A percentile compares a stretch with the other conserved stretches of the same genome.
phyloP scores from a whole-genome alignment of 2,113 vertebrate genomes.

The Mixornis gularis region DNA sequence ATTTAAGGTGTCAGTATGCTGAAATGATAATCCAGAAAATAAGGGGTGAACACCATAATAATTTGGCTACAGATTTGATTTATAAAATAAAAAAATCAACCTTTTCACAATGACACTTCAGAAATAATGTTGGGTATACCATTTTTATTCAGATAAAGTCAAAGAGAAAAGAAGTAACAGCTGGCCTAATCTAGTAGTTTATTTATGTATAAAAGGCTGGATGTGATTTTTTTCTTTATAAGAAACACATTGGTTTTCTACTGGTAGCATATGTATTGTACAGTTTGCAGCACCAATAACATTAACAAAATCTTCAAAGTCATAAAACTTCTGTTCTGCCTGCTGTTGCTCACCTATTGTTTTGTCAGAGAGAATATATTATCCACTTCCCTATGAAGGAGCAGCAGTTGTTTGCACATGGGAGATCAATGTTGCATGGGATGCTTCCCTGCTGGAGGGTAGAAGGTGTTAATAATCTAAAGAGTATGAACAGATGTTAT shows the following conservation, averaged over 20 bases:
- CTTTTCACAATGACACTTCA: background rate
- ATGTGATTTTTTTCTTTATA: background rate
- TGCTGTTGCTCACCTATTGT: slow-evolving; percentile 43
- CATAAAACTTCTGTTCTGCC: slow-evolving; percentile 53
- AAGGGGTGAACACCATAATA: background rate
- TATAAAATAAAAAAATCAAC: background rate
- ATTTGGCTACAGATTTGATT: background rate
- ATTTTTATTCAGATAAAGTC: background rate
- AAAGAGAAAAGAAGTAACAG: background rate
- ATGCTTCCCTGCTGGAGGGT: background rate
- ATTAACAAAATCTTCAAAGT: slow-evolving; percentile 49
- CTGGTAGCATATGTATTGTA: slow-evolving; percentile 4
- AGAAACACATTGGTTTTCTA: background rate
- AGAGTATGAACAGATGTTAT: slow-evolving; percentile 44
- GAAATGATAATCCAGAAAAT: background rate
- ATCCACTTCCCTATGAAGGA: background rate
- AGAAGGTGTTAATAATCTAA: slow-evolving; percentile 29
- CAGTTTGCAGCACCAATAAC: background rate
- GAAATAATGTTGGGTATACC: background rate
- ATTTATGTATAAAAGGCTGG: background rate
- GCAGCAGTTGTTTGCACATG: slow-evolving; percentile 31
- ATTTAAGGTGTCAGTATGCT: background rate
- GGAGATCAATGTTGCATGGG: background rate
- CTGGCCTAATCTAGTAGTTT: background rate
- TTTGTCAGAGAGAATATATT: slow-evolving; percentile 36